phyloP scores from a whole-genome alignment of 2,797 vertebrate species.

The Amblyopsis hoosieri region DNA sequence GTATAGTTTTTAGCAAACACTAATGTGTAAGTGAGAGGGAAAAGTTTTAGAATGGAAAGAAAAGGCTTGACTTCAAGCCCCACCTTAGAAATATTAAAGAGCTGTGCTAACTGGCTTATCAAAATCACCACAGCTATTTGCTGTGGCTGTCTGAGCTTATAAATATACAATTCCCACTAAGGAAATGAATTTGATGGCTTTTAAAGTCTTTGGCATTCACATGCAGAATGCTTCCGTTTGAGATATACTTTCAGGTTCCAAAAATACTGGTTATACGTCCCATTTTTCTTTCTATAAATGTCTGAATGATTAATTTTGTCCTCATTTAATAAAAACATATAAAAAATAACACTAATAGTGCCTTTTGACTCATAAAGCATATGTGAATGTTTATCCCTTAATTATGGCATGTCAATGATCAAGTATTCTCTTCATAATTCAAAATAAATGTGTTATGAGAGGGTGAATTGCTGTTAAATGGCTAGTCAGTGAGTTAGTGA shows the following conservation, averaged over 20 bases:
- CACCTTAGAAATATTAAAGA: slow-evolving; percentile 73
- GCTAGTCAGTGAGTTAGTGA: slow-evolving; percentile 43
- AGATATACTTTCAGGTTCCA: slow-evolving; percentile 29
- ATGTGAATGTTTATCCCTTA: no score
- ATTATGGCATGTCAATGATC: slow-evolving; percentile 29
- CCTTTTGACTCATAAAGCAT: no score
- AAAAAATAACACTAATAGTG: neutral
- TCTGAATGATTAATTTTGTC: slow-evolving; percentile 19
- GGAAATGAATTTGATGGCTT: slow-evolving; percentile 70
- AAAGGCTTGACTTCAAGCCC: slow-evolving; percentile 63
- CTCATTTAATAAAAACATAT: slow-evolving; percentile 17
- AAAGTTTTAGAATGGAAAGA: slow-evolving; percentile 56
- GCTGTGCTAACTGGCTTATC: slow-evolving; percentile 76
- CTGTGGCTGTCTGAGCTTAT: slow-evolving; percentile 72
- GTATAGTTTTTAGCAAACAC: slow-evolving; percentile 50
- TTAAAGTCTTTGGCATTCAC: slow-evolving; percentile 49
- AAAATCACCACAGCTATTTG: slow-evolving; percentile 75
- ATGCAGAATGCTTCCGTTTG: slow-evolving; percentile 51
- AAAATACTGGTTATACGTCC: slow-evolving; percentile 40
- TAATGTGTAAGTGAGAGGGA: slow-evolving; percentile 43
- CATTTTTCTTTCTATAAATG: slow-evolving; percentile 4
- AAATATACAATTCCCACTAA: slow-evolving; percentile 72
- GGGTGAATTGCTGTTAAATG: slow-evolving; percentile 51
- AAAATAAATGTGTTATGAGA: slow-evolving; percentile 52
- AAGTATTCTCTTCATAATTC: slow-evolving; percentile 19